Evolutionary conservation across 1,140 invertebrate species (phyloP).

Genomic region (Brevipalpus yothersi): DNA sequence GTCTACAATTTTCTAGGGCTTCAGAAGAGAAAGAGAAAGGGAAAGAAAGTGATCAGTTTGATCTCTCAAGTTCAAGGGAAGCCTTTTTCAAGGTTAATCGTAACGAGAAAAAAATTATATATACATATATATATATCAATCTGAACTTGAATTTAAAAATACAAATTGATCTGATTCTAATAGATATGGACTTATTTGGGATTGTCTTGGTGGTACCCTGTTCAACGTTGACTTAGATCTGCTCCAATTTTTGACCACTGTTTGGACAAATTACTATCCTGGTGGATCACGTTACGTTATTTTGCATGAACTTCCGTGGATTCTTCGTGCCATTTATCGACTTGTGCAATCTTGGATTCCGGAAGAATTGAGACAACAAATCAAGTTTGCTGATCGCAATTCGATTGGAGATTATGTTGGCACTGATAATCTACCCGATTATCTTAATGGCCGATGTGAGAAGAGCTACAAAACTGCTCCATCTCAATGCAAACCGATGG

Average conservation of each 20-base stretch:
- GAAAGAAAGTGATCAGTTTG: no score
- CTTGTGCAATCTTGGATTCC: slow-evolving; percentile 2
- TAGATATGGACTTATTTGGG: slow-evolving; percentile 4
- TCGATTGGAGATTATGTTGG: slow-evolving; percentile 6
- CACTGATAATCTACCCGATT: slow-evolving; percentile 8
- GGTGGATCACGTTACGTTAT: slow-evolving; percentile 4
- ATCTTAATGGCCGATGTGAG: slow-evolving; percentile 6
- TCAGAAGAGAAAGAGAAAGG: no score
- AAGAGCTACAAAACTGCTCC: background rate
- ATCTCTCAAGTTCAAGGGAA: no score
- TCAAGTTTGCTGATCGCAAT: slow-evolving; percentile 8
- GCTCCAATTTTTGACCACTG: slow-evolving; percentile 2
- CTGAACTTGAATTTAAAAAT: no score
- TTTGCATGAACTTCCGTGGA: slow-evolving; percentile 8
- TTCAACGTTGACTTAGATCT: slow-evolving; percentile 7
- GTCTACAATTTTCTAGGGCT: no score
- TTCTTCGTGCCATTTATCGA: slow-evolving; percentile 1
- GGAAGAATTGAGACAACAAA: background rate
- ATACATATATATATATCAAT: no score
- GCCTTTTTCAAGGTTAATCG: no score
- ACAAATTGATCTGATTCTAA: background rate
- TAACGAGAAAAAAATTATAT: no score
- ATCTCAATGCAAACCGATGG: background rate
- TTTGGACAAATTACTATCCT: slow-evolving; percentile 3
- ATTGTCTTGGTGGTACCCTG: slow-evolving; percentile 6